Evolutionary conservation across 2,888 invertebrate species (phyloP).

Genomic region (Salpingus planirostris): DNA sequence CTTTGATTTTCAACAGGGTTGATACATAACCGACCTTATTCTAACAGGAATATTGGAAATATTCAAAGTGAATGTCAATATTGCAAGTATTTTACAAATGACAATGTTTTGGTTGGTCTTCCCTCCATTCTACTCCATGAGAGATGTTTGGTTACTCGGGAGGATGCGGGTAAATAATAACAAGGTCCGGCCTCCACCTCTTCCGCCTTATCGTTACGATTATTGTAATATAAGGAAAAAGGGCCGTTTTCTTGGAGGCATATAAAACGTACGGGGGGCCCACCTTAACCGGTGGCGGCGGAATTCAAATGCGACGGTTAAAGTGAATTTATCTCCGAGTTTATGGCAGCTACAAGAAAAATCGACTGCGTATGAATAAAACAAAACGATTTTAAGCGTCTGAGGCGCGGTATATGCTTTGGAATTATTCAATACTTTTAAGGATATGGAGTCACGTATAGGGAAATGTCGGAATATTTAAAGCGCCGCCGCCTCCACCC

Average conservation of each 20-base stretch:
- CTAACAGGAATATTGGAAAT: too few species aligned
- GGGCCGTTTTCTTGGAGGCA: neutral
- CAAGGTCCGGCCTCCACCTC: too few species aligned
- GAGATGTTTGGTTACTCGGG: too few species aligned
- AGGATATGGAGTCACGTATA: constrained; percentile 37
- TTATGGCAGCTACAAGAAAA: constrained; percentile 34
- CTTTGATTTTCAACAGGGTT: too few species aligned
- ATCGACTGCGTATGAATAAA: constrained; percentile 40
- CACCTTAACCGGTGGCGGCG: constrained; percentile 20
- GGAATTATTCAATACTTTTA: constrained; percentile 40
- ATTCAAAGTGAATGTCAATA: too few species aligned
- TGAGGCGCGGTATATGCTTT: constrained; percentile 29
- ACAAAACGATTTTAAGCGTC: constrained; percentile 38
- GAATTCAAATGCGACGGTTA: constrained; percentile 33
- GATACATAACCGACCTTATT: too few species aligned
- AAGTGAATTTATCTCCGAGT: constrained; percentile 32
- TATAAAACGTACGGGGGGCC: constrained; percentile 19
- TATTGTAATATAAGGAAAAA: too few species aligned
- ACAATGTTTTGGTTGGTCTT: too few species aligned
- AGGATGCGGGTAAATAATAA: too few species aligned
- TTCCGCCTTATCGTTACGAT: too few species aligned
- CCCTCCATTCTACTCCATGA: too few species aligned
- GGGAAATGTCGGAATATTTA: constrained; percentile 33
- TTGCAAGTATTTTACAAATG: too few species aligned
- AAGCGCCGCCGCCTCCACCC: constrained; percentile 18